Conservation (phyloP, 53 echinoderm and acorn worm genomes). For the Echinarachnius parma region DNA sequence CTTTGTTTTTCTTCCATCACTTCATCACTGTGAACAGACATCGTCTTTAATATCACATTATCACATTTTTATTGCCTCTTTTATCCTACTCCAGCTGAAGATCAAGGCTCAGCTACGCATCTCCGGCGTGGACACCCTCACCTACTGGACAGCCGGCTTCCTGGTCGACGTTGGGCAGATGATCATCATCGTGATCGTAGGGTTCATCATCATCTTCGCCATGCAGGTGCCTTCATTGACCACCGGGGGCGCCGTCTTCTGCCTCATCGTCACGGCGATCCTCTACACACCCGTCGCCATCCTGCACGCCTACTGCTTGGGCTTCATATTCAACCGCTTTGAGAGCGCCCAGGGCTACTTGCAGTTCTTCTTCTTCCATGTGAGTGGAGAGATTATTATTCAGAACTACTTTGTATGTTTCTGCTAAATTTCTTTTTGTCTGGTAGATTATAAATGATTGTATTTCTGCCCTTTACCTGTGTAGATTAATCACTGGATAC, state of each 20-base stretch:
- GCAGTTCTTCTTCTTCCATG: conserved; percentile 32
- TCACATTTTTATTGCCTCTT: too few species aligned
- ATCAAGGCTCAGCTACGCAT: conserved; percentile 63
- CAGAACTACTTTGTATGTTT: neutral
- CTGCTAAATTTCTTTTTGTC: too few species aligned
- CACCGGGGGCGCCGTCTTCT: conserved; percentile 53
- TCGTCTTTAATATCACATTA: too few species aligned
- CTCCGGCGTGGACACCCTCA: conserved; percentile 44
- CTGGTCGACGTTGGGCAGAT: conserved; percentile 50
- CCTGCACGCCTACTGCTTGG: conserved; percentile 48
- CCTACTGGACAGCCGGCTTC: conserved; percentile 62
- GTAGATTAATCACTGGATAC: too few species aligned
- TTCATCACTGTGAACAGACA: too few species aligned
- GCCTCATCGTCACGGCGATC: conserved; percentile 39
- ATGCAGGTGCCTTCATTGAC: conserved; percentile 44
- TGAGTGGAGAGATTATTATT: conserved; percentile 33
- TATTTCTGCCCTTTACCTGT: too few species aligned
- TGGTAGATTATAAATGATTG: too few species aligned
- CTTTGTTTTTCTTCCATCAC: too few species aligned
- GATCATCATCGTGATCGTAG: conserved; percentile 27
- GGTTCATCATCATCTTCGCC: conserved; percentile 53
- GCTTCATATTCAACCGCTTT: conserved; percentile 60
- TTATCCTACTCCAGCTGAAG: conserved; percentile 58
- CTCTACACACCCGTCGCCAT: conserved; percentile 44
- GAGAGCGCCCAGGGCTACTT: conserved; percentile 47